These are phyloP conservation scores for Agrypnia vestita DNA, from an alignment of 1,140 invertebrate species.

Conservation along the genomic window DNA sequence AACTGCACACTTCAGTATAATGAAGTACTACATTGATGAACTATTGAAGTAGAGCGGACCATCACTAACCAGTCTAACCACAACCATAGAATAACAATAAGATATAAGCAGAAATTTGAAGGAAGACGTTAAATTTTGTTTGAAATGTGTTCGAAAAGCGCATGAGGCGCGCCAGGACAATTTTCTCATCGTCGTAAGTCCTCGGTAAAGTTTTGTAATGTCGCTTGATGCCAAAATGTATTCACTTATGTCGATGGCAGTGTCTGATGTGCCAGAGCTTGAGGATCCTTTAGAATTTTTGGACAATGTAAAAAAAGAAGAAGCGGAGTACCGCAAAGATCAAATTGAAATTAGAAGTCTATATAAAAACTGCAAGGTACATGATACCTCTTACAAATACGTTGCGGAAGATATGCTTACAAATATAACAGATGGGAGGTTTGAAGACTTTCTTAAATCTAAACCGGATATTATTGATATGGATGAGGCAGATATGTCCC, in stretches of 20 bases:
- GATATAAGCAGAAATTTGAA: too few relatives aligned
- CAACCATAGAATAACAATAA: too few relatives aligned
- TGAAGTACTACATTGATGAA: too few relatives aligned
- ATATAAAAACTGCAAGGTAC: not conserved
- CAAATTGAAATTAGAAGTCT: slow-evolving; percentile 23
- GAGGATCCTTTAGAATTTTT: slow-evolving; percentile 20
- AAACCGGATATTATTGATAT: slow-evolving; percentile 36
- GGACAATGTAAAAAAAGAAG: not conserved
- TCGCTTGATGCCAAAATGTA: slow-evolving; percentile 9
- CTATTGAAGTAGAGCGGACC: too few relatives aligned
- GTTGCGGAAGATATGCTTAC: slow-evolving; percentile 43
- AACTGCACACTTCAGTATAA: too few relatives aligned
- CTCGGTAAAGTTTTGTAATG: too few relatives aligned
- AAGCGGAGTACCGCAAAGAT: slow-evolving; percentile 7
- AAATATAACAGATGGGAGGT: slow-evolving; percentile 49
- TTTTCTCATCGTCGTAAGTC: too few relatives aligned
- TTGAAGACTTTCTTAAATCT: slow-evolving; percentile 44
- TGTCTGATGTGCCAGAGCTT: slow-evolving; percentile 11
- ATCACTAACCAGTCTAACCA: too few relatives aligned
- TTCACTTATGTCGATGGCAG: slow-evolving; percentile 18
- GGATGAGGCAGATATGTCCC: slow-evolving; percentile 3
- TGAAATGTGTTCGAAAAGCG: too few relatives aligned
- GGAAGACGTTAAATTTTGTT: too few relatives aligned
- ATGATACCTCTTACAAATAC: slow-evolving; percentile 10
- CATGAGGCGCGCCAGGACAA: too few relatives aligned